Conservation (phyloP, 2,888 invertebrate genomes). For the Ormia ochracea region DNA sequence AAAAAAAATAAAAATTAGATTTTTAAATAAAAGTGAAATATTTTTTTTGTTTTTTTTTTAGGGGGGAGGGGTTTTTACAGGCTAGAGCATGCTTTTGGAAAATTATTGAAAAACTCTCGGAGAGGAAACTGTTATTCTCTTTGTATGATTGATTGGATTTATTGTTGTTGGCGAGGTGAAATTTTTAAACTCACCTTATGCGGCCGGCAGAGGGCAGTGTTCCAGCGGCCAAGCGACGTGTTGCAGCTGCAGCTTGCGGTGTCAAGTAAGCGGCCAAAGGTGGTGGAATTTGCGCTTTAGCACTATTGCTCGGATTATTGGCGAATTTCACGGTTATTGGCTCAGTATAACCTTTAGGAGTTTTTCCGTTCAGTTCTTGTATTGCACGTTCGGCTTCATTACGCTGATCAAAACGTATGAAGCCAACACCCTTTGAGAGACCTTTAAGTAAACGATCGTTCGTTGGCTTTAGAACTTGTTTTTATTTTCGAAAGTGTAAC, state of each 20-base stretch:
- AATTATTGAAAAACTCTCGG: background rate
- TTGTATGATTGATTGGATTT: too few relatives aligned
- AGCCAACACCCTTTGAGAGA: constrained; percentile 94
- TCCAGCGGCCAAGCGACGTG: constrained; percentile 86
- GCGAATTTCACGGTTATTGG: constrained; percentile 96
- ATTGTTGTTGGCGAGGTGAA: background rate
- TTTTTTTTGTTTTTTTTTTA: background rate
- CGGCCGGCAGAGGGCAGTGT: constrained; percentile 84
- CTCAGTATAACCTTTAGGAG: constrained; percentile 91
- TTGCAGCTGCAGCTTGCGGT: constrained; percentile 83
- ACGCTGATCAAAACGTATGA: constrained; percentile 95
- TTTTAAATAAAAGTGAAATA: background rate
- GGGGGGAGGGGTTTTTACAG: constrained; percentile 9
- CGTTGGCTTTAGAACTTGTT: constrained; percentile 2
- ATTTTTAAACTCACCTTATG: constrained; percentile 82
- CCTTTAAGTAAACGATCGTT: constrained; percentile 78
- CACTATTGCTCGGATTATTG: constrained; percentile 93
- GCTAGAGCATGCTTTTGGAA: constrained; percentile 42
- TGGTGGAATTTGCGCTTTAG: constrained; percentile 84
- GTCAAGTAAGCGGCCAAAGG: constrained; percentile 90
- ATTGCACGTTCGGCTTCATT: constrained; percentile 94
- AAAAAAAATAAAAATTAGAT: background rate
- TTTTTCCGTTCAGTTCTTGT: constrained; percentile 91
- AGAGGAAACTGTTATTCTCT: background rate
- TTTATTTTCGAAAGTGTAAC: background rate